These are phyloP conservation scores for Cyphomyrmex costatus DNA, from an alignment of 1,140 invertebrate genomes.

Conservation along the genomic window DNA sequence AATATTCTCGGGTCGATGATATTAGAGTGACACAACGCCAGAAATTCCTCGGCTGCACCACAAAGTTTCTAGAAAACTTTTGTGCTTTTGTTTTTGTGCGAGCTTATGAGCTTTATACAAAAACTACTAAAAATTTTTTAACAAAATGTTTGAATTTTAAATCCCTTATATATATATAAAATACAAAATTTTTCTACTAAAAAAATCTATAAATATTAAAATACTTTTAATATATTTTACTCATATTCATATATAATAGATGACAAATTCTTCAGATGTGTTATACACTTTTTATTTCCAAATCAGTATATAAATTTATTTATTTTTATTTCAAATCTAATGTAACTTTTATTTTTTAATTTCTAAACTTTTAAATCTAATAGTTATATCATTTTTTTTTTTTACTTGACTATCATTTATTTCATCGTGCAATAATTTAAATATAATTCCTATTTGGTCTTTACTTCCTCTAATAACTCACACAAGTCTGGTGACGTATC, in stretches of 20 bases:
- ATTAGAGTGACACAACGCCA: constrained; percentile 83
- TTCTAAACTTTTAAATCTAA: background rate
- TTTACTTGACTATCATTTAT: background rate
- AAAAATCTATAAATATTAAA: constrained; percentile 24
- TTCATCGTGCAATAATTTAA: background rate
- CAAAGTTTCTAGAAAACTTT: constrained; percentile 67
- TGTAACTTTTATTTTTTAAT: background rate
- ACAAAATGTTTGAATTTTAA: background rate
- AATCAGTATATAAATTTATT: background rate
- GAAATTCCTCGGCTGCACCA: constrained; percentile 85
- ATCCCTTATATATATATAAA: too few relatives aligned
- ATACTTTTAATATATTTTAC: constrained; percentile 19
- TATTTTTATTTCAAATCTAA: background rate
- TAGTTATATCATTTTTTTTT: too few relatives aligned
- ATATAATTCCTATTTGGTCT: constrained; percentile 7
- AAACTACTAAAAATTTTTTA: background rate
- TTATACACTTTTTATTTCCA: background rate
- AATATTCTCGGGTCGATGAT: constrained; percentile 88
- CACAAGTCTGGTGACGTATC: constrained; percentile 84
- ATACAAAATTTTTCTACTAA: background rate
- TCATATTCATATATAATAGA: background rate
- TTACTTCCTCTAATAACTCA: constrained; percentile 75
- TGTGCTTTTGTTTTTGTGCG: constrained; percentile 60
- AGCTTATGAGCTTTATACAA: constrained; percentile 53
- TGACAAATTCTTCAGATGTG: background rate